Base-by-base conservation (phyloP, 2,113 vertebrate genomes). In the Corydoras maculifer region DNA sequence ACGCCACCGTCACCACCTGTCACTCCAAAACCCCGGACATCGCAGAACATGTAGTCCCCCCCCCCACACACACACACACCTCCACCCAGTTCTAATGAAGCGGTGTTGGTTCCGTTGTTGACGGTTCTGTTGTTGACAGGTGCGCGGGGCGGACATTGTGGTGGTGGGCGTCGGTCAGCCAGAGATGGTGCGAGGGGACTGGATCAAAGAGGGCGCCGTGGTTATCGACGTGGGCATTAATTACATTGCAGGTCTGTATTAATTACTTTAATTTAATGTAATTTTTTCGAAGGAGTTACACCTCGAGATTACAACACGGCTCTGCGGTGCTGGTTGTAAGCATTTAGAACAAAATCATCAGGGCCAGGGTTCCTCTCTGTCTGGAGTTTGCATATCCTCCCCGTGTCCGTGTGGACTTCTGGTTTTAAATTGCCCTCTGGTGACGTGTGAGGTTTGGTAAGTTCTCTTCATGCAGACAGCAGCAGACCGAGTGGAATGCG, bases 181-280 rank as follows among this genome's bases (percentile, higher is more conserved):
- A 1, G 94, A 98, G 85, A 92, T 99, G 93, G 90, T 98, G n/a
- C 92, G 87, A 84, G 97, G 97, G 29, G 93, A 95, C 60, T 99
- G 97, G 97, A 87, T 99, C 83, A 98, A 98, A 81, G 89, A 92
- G 2, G 97, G 97, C 10, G 92, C 93, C 0, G 79, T 99, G 1
- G 95, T 99, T 79, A 97, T 99, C 10, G 97, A 99, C 86, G 98
- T 96, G 73, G 97, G 97, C 60, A 98, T 99, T 83, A 99, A 98
- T 86, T 80, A 96, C 43, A 54, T 99, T 59, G 82, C 90, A 81
- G 96, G 96, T 95, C 78, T 81, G 66, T 57, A 6, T 60, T 59
- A 31, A 66, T 15, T 1, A 12, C 31, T 18, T 9, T 13, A 25
- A 25, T 25, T 25, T 25, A 25, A 25, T 25, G 18, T 25, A 25